Evolutionary conservation across 2,113 vertebrate genomes (phyloP).

Genomic region (Egretta garzetta): DNA sequence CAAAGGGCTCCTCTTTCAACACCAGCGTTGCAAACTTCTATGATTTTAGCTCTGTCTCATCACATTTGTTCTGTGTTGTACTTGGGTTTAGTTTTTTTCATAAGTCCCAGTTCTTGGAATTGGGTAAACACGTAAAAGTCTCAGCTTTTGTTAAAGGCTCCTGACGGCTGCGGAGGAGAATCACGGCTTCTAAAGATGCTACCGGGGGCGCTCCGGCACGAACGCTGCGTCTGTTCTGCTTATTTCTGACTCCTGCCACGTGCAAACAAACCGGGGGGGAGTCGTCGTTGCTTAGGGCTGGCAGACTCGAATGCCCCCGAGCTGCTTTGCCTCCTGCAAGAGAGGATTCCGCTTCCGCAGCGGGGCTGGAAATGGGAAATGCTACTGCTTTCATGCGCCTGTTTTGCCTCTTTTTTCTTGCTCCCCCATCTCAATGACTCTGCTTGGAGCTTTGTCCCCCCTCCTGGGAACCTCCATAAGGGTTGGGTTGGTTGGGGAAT

Average conservation of each 20-base stretch:
- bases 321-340: neutral
- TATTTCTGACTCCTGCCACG: fast-evolving
- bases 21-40: neutral
- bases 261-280: too few species aligned
- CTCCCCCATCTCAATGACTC: neutral
- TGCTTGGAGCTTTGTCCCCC: too few species aligned
- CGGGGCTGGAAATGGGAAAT: fast-evolving
- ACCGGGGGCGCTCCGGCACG: fast-evolving
- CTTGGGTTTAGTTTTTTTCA: neutral
- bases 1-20: slow-evolving; percentile 44
- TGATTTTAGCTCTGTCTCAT: neutral
- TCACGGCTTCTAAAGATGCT: neutral
- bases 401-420: neutral
- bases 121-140: neutral
- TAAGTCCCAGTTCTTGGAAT: neutral
- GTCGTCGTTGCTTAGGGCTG: neutral
- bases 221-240: neutral
- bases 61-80: neutral
- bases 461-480: neutral
- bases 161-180: neutral
- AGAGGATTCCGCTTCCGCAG: neutral
- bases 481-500: neutral
- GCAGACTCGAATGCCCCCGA: neutral
- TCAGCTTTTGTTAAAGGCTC: neutral
- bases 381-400: fast-evolving